These are phyloP conservation scores for Antennarius striatus DNA, from an alignment of 2,113 vertebrate species.

Conservation along the genomic window DNA sequence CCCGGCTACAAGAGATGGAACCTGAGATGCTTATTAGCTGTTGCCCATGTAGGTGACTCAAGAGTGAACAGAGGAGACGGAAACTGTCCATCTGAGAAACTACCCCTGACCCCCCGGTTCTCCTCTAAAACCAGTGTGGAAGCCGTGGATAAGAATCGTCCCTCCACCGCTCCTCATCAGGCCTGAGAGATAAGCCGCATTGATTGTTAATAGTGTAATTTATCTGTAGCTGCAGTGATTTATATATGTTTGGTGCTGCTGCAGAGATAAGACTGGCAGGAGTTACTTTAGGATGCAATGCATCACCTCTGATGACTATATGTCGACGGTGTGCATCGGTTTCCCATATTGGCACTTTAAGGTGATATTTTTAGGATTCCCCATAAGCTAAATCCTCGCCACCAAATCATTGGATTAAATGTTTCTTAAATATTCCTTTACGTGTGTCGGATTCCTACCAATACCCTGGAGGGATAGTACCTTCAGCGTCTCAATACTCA, in stretches of 20 bases:
- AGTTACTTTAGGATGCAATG: slow-evolving; percentile 35
- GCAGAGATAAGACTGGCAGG: slow-evolving; percentile 40
- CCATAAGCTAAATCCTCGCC: slow-evolving; percentile 60
- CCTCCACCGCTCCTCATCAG: slow-evolving; percentile 12
- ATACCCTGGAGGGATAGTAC: slow-evolving; percentile 33
- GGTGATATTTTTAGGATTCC: slow-evolving; percentile 62
- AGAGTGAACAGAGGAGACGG: slow-evolving; percentile 33
- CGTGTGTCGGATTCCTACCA: slow-evolving; percentile 47
- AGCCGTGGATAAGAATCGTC: slow-evolving; percentile 54
- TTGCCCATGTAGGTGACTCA: slow-evolving; percentile 63
- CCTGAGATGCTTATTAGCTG: slow-evolving; percentile 50
- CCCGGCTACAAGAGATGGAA: slow-evolving; percentile 29
- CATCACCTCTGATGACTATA: slow-evolving; percentile 53
- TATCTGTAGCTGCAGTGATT: slow-evolving; percentile 26
- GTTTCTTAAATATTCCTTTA: slow-evolving; percentile 64
- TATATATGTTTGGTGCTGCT: slow-evolving; percentile 24
- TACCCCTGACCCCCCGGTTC: slow-evolving; percentile 26
- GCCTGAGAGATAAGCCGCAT: slow-evolving; percentile 14
- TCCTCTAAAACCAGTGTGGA: slow-evolving; percentile 18
- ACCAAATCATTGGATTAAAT: slow-evolving; percentile 73
- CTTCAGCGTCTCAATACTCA: slow-evolving; percentile 17
- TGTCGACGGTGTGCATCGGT: slow-evolving; percentile 34
- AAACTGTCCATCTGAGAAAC: slow-evolving; percentile 64
- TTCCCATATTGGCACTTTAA: slow-evolving; percentile 40
- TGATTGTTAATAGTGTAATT: slow-evolving; percentile 40